phyloP scores from a whole-genome alignment of 2,113 vertebrate genomes.

The Ascaphus truei region DNA sequence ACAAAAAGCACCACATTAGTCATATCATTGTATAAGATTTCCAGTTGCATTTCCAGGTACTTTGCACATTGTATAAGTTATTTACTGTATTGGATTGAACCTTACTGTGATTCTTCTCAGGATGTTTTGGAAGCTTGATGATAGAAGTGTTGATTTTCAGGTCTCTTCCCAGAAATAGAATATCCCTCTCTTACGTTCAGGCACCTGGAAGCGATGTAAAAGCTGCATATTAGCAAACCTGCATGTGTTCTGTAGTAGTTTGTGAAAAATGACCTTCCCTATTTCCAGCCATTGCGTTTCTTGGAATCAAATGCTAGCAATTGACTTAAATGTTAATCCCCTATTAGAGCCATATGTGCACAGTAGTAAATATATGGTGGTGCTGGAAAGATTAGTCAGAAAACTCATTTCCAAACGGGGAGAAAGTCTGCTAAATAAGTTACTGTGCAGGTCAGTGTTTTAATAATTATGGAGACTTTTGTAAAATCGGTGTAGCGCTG shows the following conservation, averaged over 20 bases:
- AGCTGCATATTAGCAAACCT: background rate
- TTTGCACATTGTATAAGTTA: background rate
- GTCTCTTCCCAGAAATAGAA: background rate
- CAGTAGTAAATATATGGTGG: constrained; percentile 12
- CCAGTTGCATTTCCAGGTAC: too few relatives aligned
- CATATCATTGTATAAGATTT: too few relatives aligned
- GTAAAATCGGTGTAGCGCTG: too few relatives aligned
- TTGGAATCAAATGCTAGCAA: constrained; percentile 29
- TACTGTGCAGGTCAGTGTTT: too few relatives aligned
- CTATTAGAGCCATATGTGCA: constrained; percentile 29
- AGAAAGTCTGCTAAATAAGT: constrained; percentile 2
- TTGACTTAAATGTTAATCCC: constrained; percentile 37
- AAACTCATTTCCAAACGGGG: too few relatives aligned
- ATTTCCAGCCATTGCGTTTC: constrained; percentile 17
- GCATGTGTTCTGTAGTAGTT: constrained; percentile 5
- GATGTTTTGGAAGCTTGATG: background rate
- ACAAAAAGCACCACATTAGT: too few relatives aligned
- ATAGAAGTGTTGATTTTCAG: constrained; percentile 3
- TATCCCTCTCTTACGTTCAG: background rate
- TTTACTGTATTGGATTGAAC: background rate
- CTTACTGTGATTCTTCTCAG: too few relatives aligned
- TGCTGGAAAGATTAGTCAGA: constrained; percentile 14
- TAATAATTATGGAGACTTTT: too few relatives aligned
- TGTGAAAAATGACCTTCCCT: constrained; percentile 27
- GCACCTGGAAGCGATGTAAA: constrained; percentile 5